Conservation (phyloP, 2,888 invertebrate species). For the Diaphora mendica region DNA sequence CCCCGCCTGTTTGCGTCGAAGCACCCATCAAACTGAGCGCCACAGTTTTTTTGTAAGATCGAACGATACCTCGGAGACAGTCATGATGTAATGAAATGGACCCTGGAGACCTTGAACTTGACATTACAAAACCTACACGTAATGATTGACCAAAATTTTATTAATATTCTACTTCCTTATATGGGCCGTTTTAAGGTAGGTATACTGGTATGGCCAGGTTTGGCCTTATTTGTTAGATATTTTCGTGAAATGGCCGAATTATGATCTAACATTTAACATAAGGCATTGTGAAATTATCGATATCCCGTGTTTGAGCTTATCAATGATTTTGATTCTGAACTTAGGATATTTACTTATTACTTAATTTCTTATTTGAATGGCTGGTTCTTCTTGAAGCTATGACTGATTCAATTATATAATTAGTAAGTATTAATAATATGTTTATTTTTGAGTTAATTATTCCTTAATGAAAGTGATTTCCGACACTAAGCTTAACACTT, state of each 20-base stretch:
- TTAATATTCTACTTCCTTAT: constrained; percentile 22
- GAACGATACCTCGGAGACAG: constrained; percentile 45
- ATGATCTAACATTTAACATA: constrained; percentile 75
- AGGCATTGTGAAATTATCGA: constrained; percentile 80
- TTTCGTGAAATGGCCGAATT: constrained; percentile 75
- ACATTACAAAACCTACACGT: constrained; percentile 20
- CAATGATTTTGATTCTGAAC: constrained; percentile 28
- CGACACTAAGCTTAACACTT: neutral
- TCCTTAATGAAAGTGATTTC: neutral
- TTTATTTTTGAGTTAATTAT: neutral
- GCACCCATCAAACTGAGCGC: constrained; percentile 46
- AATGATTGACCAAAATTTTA: neutral
- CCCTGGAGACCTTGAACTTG: constrained; percentile 47
- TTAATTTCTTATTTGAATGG: constrained; percentile 6
- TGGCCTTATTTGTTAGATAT: constrained; percentile 75
- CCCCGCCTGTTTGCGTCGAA: constrained; percentile 58
- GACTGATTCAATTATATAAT: too few species aligned
- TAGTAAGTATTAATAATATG: neutral
- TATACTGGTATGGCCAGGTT: constrained; percentile 55
- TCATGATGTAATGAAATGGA: constrained; percentile 46
- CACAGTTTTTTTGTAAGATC: constrained; percentile 60
- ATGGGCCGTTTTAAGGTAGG: constrained; percentile 53
- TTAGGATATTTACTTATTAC: constrained; percentile 25
- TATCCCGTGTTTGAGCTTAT: constrained; percentile 57
- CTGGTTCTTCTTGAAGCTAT: neutral